Percentiles rank a stretch among this genome's conserved stretches.
Evolutionary conservation across 1,140 invertebrate species (phyloP).

Genomic region (Drosophila paulistorum): DNA sequence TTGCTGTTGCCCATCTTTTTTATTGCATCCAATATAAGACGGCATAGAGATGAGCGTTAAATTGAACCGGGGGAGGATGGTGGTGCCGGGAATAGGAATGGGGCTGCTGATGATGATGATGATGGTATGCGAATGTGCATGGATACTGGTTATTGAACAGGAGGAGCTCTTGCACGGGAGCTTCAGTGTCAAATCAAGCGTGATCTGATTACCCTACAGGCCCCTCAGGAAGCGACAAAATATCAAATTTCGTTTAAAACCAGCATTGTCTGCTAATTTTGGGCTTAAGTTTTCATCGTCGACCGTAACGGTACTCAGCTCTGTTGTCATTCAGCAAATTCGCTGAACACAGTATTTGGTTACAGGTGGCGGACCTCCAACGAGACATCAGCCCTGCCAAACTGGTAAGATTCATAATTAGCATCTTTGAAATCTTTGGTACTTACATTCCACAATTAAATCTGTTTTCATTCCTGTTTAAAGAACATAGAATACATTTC

Average conservation of each 20-base stretch:
- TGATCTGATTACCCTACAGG: constrained; percentile 62
- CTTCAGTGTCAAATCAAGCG: constrained; percentile 68
- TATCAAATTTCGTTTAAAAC: constrained; percentile 69
- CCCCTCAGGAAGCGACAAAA: constrained; percentile 68
- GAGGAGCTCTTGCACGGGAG: constrained; percentile 35
- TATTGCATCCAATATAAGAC: constrained; percentile 47
- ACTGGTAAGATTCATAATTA: neutral
- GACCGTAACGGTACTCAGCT: constrained; percentile 59
- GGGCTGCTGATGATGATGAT: neutral
- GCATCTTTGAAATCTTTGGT: neutral
- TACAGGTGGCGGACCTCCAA: constrained; percentile 41
- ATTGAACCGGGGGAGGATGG: neutral
- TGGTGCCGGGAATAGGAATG: neutral
- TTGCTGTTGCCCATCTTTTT: constrained; percentile 44
- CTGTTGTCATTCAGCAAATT: constrained; percentile 13
- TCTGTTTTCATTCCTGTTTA: too few species aligned
- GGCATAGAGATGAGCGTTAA: constrained; percentile 33
- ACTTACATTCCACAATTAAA: too few species aligned
- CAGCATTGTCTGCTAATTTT: constrained; percentile 64
- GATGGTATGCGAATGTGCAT: constrained; percentile 21
- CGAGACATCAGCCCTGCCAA: neutral
- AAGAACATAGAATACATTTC: too few species aligned
- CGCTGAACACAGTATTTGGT: constrained; percentile 49
- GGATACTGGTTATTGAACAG: neutral
- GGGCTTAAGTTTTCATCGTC: constrained; percentile 65